Conservation (phyloP, 2,113 vertebrate species). For the Tragelaphus buxtoni region DNA sequence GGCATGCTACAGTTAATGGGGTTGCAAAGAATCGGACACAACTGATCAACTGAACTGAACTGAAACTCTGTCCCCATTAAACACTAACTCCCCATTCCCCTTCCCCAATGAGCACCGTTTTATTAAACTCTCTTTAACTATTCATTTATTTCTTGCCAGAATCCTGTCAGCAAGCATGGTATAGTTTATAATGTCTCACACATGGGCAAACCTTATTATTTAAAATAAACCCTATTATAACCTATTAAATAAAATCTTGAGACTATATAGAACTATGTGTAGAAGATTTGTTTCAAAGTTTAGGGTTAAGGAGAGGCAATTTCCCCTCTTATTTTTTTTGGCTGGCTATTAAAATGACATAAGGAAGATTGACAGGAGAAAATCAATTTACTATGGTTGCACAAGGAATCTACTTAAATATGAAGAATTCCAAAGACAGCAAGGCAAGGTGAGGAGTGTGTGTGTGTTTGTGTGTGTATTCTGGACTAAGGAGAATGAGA, state of each 20-base stretch:
- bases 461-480: background rate
- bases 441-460: background rate
- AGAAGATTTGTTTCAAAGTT: background rate
- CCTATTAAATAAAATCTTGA: background rate
- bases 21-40: background rate
- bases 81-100: background rate
- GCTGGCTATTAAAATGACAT: background rate
- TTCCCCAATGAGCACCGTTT: background rate
- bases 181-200: background rate
- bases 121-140: background rate
- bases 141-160: background rate
- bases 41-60: background rate
- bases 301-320: background rate
- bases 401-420: background rate
- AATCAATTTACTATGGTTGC: background rate
- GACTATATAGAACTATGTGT: background rate
- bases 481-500: background rate
- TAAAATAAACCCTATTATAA: background rate
- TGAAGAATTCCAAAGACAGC: background rate
- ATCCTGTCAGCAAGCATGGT: background rate
- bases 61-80: background rate
- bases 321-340: background rate
- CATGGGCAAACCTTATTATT: background rate
- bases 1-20: background rate
- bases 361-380: background rate